Conservation (phyloP, 2,113 vertebrate species). For the Misgurnus anguillicaudatus region DNA sequence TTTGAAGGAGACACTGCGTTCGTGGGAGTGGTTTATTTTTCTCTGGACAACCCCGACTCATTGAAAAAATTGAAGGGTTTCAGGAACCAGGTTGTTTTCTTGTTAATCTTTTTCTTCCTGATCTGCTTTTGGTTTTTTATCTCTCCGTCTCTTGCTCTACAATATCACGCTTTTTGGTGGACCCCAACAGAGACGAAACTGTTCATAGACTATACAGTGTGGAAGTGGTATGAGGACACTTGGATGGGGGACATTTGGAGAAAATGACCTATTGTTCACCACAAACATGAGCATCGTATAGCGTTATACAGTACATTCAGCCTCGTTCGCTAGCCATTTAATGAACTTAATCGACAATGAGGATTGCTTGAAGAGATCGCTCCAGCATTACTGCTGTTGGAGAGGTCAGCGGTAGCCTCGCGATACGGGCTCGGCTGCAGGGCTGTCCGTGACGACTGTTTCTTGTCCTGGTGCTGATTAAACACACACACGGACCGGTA, state of each 20-base stretch:
- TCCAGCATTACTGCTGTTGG: conserved; percentile 15
- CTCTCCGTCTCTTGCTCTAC: background rate
- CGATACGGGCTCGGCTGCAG: conserved; percentile 43
- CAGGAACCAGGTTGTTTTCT: background rate
- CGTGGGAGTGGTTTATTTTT: conserved; percentile 39
- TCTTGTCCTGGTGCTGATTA: conserved; percentile 26
- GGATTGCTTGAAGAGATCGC: conserved; percentile 44
- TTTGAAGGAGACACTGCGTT: conserved; percentile 24
- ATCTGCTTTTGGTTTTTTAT: conserved; percentile 26
- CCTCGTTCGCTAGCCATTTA: background rate
- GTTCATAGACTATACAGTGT: background rate
- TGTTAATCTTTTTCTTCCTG: background rate
- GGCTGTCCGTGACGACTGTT: conserved; percentile 50
- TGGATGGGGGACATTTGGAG: conserved; percentile 20
- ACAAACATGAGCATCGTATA: conserved; percentile 30
- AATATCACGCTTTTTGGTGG: too few species aligned
- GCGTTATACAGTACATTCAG: background rate
- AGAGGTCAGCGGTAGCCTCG: conserved; percentile 31
- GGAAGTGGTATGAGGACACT: conserved; percentile 26
- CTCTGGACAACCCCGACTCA: background rate
- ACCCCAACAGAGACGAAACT: background rate
- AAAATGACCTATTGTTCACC: conserved; percentile 12
- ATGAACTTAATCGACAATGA: conserved; percentile 40
- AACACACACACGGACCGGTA: conserved; percentile 20
- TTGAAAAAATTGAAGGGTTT: background rate